Base-by-base conservation (phyloP, 2,113 vertebrate genomes). In the Hepsetus odoe region DNA sequence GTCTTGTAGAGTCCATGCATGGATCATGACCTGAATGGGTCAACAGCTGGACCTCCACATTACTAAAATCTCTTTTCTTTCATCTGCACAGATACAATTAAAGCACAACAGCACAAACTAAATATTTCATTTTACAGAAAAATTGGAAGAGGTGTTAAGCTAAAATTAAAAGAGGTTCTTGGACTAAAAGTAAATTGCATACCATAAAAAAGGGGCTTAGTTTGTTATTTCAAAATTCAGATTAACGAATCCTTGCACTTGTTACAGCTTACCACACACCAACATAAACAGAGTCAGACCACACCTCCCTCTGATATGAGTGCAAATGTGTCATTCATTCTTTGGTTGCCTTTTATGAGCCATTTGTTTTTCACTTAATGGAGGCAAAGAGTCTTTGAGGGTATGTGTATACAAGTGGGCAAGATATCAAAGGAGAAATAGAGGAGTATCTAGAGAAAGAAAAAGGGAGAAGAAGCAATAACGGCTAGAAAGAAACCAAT, bases 351-450 rank as follows among this genome's bases (percentile, higher is more conserved):
- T 65, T 40, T 66, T 76, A 55, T 66, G 16, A 66, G 22, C 22
- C 44, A 64, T 40, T 12, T 20, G 49, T 66, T 66, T 64, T 76
- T 66, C n/a, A 55, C 32, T 53, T 75, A 28, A 16, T 35, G 51
- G 32, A 26, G 22, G 51, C 53, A 40, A 22, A 26, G 35, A 73
- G 72, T 61, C 22, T 46, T 40, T n/a, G 56, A 30, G 56, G 9
- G n/a, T 62, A 33, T 61, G 53, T 35, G 62, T 32, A 13, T 46
- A 46, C 44, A 51, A 16, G 40, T 71, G 49, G 33, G 26, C 14
- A 26, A 28, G 33, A 49, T 16, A 51, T 3, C 12, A 32, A 56
- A 11, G 33, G 74, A 35, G 38, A 59, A 18, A 59, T 3, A 20
- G 42, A 56, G 16, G 46, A 67, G 24, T 24, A 70, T 22, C 12